These are phyloP conservation scores for Chaetogeoica ovagalla DNA, from an alignment of 2,888 invertebrate species.

Conservation along the genomic window DNA sequence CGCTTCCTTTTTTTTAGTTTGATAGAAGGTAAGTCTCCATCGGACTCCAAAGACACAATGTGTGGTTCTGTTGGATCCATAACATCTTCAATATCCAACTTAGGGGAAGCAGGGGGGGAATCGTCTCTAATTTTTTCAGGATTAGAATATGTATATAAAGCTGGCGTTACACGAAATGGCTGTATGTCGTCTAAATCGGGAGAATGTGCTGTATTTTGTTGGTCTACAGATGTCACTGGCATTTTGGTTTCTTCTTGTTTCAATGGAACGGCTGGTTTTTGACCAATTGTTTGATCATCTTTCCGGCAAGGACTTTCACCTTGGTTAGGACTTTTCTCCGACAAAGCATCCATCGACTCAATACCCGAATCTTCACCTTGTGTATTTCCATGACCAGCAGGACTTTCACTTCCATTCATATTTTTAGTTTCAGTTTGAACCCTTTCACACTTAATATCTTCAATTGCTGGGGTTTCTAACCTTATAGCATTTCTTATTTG, in stretches of 20 bases:
- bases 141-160: slow-evolving; percentile 77
- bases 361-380: slow-evolving; percentile 89
- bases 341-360: slow-evolving; percentile 91
- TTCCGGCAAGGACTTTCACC: slow-evolving; percentile 62
- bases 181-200: slow-evolving; percentile 65
- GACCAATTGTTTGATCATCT: slow-evolving; percentile 57
- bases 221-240: slow-evolving; percentile 33
- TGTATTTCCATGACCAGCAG: slow-evolving; percentile 57
- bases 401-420: slow-evolving; percentile 54
- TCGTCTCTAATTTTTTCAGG: slow-evolving; percentile 67
- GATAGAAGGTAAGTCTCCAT: slow-evolving; percentile 46
- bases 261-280: slow-evolving; percentile 20
- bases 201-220: slow-evolving; percentile 50
- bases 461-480: slow-evolving; percentile 46
- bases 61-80: slow-evolving; percentile 39
- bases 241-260: slow-evolving; percentile 46
- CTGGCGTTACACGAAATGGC: slow-evolving; percentile 73
- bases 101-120: slow-evolving; percentile 58
- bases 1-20: slow-evolving; percentile 59
- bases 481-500: slow-evolving; percentile 45
- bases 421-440: slow-evolving; percentile 54
- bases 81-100: slow-evolving; percentile 50
- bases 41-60: slow-evolving; percentile 44
- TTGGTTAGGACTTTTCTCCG: slow-evolving; percentile 88
- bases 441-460: slow-evolving; percentile 54